A percentile compares a stretch with the other conserved stretches of the same genome.
Conservation (phyloP, 2,797 vertebrate genomes). For the Merluccius polli region DNA sequence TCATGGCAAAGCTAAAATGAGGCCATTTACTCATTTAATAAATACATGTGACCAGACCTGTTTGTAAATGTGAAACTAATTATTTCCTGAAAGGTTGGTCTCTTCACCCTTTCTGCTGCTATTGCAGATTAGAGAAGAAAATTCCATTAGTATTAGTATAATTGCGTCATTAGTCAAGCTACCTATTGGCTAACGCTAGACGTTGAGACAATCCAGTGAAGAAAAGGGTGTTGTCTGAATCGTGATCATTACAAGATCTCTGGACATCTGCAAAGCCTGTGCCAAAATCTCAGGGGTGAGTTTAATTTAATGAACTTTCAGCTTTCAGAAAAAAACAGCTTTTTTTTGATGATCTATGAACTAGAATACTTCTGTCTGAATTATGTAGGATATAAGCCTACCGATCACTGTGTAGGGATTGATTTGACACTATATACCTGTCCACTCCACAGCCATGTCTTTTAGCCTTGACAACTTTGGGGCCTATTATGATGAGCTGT, state of each 20-base stretch:
- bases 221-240: neutral
- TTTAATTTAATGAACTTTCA: neutral
- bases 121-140: no score
- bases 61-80: neutral
- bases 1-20: no score
- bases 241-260: neutral
- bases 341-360: neutral
- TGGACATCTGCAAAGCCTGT: neutral
- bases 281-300: neutral
- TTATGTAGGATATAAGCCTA: neutral
- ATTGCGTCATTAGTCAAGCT: neutral
- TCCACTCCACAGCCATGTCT: constrained; percentile 31
- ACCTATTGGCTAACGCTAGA: neutral
- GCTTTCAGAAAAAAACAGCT: no score
- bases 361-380: neutral
- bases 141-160: neutral
- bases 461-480: rapidly evolving
- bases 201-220: neutral
- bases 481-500: rapidly evolving
- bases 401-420: neutral
- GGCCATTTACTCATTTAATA: neutral
- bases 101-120: no score
- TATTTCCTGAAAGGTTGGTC: neutral
- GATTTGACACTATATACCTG: neutral
- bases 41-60: neutral